phyloP scores from a whole-genome alignment of 2,797 vertebrate species.

The Dendrocincla fuliginosa region DNA sequence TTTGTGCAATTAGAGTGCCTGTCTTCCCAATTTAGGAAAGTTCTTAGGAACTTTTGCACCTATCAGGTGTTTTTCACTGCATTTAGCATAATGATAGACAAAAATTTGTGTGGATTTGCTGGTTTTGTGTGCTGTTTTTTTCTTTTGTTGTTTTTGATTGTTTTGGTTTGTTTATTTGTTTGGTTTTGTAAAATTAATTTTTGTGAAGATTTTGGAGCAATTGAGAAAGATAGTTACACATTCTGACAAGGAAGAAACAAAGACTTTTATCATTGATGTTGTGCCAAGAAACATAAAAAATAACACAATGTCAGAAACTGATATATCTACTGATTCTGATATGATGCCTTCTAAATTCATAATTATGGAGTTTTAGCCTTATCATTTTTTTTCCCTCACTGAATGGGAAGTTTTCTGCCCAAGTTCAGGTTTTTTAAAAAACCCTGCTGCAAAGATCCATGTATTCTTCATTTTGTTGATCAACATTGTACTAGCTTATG shows the following conservation, averaged over 20 bases:
- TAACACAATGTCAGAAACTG: neutral
- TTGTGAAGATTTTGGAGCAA: neutral
- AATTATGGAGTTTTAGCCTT: neutral
- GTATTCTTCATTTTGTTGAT: neutral
- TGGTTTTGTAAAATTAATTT: neutral
- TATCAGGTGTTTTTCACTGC: neutral
- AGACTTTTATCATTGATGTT: neutral
- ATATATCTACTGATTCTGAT: neutral
- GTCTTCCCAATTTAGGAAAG: neutral
- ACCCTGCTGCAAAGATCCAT: neutral
- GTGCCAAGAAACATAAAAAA: neutral
- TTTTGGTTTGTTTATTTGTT: neutral
- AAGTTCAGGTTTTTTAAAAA: neutral
- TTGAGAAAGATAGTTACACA: neutral
- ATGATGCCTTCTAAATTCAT: neutral
- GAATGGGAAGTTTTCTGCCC: neutral
- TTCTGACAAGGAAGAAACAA: neutral
- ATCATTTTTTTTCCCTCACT: neutral
- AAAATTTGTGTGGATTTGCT: neutral
- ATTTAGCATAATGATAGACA: neutral
- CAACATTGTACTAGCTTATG: neutral
- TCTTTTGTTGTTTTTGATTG: no score
- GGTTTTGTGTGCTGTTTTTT: neutral
- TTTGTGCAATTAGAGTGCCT: neutral
- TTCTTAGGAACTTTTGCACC: neutral